Percentiles rank a stretch among this genome's conserved stretches.
Conservation (phyloP, 2,797 vertebrate species). For the Zenarchopterus dispar region DNA sequence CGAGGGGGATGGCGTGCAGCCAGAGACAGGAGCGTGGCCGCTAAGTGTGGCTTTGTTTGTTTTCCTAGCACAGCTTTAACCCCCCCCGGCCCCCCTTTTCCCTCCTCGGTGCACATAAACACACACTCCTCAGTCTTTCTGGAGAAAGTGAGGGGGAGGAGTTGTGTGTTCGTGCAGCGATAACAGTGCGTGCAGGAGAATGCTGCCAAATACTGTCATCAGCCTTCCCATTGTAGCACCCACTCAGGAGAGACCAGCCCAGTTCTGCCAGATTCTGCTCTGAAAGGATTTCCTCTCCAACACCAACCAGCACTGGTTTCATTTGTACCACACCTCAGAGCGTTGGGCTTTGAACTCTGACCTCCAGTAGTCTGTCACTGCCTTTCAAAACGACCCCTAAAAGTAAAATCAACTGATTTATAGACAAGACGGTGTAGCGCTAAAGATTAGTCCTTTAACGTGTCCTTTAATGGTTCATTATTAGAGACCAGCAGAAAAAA, state of each 20-base stretch:
- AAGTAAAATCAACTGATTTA: too few relatives aligned
- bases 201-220: slow-evolving; percentile 60
- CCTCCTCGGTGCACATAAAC: slow-evolving; percentile 20
- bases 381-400: too few relatives aligned
- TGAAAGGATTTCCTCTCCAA: slow-evolving; percentile 7
- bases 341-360: too few relatives aligned
- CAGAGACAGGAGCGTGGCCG: slow-evolving; percentile 73
- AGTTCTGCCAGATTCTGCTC: slow-evolving; percentile 19
- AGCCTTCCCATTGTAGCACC: slow-evolving; percentile 14
- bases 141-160: slow-evolving; percentile 67
- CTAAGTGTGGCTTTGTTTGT: slow-evolving; percentile 83
- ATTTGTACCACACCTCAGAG: neutral
- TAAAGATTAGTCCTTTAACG: too few relatives aligned
- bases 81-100: too few relatives aligned
- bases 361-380: too few relatives aligned
- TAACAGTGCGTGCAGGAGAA: slow-evolving; percentile 54
- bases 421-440: too few relatives aligned
- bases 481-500: too few relatives aligned
- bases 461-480: too few relatives aligned
- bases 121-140: slow-evolving; percentile 43
- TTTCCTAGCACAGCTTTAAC: slow-evolving; percentile 56
- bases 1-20: slow-evolving; percentile 71
- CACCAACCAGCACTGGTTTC: neutral
- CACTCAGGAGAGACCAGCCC: slow-evolving; percentile 19
- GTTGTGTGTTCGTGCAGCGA: slow-evolving; percentile 48